phyloP scores from a whole-genome alignment of 2,888 invertebrate genomes.

The Ormia ochracea region DNA sequence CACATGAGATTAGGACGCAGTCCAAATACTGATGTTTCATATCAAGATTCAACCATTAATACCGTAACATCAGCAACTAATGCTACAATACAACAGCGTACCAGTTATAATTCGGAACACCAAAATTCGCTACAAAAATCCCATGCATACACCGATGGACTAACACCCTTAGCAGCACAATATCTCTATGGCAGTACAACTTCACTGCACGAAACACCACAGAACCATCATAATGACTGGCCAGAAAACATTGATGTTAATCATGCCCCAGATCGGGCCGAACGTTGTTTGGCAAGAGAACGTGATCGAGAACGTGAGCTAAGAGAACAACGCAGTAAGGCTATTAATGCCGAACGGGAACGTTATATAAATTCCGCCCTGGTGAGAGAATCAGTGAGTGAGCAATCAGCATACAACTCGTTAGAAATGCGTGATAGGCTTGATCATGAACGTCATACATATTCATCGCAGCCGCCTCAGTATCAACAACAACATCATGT shows the following conservation, averaged over 20 bases:
- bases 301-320: slow-evolving; percentile 68
- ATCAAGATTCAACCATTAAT: slow-evolving; percentile 42
- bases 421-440: slow-evolving; percentile 64
- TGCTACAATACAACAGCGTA: slow-evolving; percentile 45
- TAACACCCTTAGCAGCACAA: slow-evolving; percentile 70
- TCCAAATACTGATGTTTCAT: slow-evolving; percentile 70
- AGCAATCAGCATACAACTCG: slow-evolving; percentile 30
- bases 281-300: slow-evolving; percentile 55
- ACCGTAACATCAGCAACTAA: slow-evolving; percentile 15
- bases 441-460: slow-evolving; percentile 63
- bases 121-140: slow-evolving; percentile 57
- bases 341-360: slow-evolving; percentile 61
- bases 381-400: slow-evolving; percentile 52
- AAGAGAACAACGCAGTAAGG: slow-evolving; percentile 68
- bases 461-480: slow-evolving; percentile 15
- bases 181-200: slow-evolving; percentile 71
- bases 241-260: slow-evolving; percentile 40
- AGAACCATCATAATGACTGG: slow-evolving; percentile 57
- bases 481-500: slow-evolving; percentile 38
- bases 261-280: slow-evolving; percentile 40
- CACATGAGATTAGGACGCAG: slow-evolving; percentile 75
- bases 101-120: slow-evolving; percentile 41
- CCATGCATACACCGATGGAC: slow-evolving; percentile 68
- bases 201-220: slow-evolving; percentile 67
- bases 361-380: slow-evolving; percentile 55